Conservation (phyloP, 2,113 vertebrate species). For the Tapirus terrestris region DNA sequence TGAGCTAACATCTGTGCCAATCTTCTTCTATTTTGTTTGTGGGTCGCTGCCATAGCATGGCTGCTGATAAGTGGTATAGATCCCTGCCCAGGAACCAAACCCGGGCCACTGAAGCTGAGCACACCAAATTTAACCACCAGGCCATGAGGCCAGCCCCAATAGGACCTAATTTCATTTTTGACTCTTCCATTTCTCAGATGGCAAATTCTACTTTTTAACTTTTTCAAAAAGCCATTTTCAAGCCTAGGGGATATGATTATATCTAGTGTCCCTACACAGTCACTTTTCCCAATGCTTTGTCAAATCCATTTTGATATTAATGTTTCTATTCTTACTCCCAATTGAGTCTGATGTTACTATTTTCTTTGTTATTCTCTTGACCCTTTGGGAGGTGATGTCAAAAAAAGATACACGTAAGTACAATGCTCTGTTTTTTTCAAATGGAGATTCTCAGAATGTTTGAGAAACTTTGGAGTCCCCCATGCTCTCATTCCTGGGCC, state of each 20-base stretch:
- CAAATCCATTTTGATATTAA: not conserved
- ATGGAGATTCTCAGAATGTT: not conserved
- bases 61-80: no score
- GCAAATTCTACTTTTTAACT: not conserved
- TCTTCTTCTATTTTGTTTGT: no score
- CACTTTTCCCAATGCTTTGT: not conserved
- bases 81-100: no score
- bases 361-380: not conserved
- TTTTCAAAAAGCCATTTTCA: slow-evolving; percentile 9
- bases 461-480: not conserved
- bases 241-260: not conserved
- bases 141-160: no score
- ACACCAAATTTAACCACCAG: no score
- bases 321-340: not conserved
- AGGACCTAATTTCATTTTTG: not conserved
- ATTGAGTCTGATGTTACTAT: not conserved
- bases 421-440: not conserved
- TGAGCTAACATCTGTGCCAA: no score
- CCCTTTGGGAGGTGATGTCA: not conserved
- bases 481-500: not conserved
- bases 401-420: not conserved
- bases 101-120: no score
- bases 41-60: no score
- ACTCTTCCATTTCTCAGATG: not conserved
- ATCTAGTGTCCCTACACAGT: not conserved